Evolutionary conservation across 2,888 invertebrate genomes (phyloP).

Genomic region (Andrena fulva): DNA sequence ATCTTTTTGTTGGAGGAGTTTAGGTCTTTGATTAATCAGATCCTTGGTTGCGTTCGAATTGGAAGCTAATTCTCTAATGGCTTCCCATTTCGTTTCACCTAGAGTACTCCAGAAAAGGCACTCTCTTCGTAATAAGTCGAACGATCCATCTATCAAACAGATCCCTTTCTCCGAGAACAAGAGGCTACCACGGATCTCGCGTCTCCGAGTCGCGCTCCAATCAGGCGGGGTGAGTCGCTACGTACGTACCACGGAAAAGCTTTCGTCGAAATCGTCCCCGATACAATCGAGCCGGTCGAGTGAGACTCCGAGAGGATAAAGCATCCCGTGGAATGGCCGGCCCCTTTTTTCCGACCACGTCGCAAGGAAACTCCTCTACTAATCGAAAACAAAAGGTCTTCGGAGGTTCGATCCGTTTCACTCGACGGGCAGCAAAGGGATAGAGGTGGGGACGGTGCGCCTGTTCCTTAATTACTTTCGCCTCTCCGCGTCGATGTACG

Average conservation of each 20-base stretch:
- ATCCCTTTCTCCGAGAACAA: neutral
- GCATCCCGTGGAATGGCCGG: conserved; percentile 30
- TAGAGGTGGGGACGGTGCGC: conserved; percentile 38
- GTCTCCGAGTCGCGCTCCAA: conserved; percentile 9
- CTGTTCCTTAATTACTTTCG: conserved; percentile 69
- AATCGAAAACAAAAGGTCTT: conserved; percentile 61
- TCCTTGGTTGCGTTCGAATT: neutral
- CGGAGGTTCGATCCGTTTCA: conserved; percentile 49
- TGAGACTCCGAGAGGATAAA: conserved; percentile 48
- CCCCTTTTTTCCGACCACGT: conserved; percentile 19
- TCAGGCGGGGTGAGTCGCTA: conserved; percentile 4
- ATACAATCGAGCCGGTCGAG: conserved; percentile 36
- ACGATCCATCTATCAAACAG: conserved; percentile 8
- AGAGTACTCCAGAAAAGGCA: neutral
- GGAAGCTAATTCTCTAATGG: conserved; percentile 15
- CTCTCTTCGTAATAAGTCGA: conserved; percentile 23
- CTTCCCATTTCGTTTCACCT: neutral
- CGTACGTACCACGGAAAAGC: conserved; percentile 20
- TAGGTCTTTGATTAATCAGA: neutral
- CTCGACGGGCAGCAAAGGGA: conserved; percentile 27
- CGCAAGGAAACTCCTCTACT: conserved; percentile 45
- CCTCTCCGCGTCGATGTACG: conserved; percentile 66
- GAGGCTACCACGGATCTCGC: neutral
- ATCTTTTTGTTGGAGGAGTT: neutral
- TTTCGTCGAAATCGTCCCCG: conserved; percentile 31